Evolutionary conservation across 2,888 invertebrate species (phyloP), one percentile per base, ranked within the genome.

Genomic region (Pristionchus fissidentatus): DNA sequence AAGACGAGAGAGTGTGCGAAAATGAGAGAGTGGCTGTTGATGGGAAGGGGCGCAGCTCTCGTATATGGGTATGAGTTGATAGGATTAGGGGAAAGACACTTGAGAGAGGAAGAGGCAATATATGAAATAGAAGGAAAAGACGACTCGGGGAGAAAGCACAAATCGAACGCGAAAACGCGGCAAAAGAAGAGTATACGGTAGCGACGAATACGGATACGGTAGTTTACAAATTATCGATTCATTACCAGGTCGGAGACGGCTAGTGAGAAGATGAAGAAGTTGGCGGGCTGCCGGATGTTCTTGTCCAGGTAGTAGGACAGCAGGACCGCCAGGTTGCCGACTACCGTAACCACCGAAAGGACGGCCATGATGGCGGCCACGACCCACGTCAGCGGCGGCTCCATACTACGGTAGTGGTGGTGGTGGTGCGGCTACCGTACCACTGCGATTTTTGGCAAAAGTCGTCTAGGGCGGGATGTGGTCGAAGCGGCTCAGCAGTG

Each of bases 181-280:
- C 10, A 19, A 3, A 29, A 32, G 52, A 32, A 22, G 26, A 52
- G n/a, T 7, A 46, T 49, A 10, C 73, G 52, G 35, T 52, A 49
- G 3, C 77, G 52, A 77, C 29, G 29, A 35, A 43, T 10, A 55
- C 38, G 43, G 26, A 10, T 41, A 57, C 79, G 26, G 60, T 57
- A 79, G 26, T 26, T 35, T n/a, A n/a, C n/a, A n/a, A 19, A 35
- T 5, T 38, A 60, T n/a, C 35, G 38, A 15, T 62, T n/a, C 35
- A 19, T 62, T 80, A 91, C 91, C 88, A 92, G 86, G 86, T 92
- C 92, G 97, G 88, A 98, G 94, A 97, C 96, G 75, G 99, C 99
- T 86, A 99, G 94, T 0, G 98, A 98, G 13, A 98, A 98, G 88
- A 99, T 98, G 94, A 98, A 99, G 94, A 98, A 99, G 94, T 99